phyloP scores from a whole-genome alignment of 1,140 invertebrate species.

The Nylanderia fulva region DNA sequence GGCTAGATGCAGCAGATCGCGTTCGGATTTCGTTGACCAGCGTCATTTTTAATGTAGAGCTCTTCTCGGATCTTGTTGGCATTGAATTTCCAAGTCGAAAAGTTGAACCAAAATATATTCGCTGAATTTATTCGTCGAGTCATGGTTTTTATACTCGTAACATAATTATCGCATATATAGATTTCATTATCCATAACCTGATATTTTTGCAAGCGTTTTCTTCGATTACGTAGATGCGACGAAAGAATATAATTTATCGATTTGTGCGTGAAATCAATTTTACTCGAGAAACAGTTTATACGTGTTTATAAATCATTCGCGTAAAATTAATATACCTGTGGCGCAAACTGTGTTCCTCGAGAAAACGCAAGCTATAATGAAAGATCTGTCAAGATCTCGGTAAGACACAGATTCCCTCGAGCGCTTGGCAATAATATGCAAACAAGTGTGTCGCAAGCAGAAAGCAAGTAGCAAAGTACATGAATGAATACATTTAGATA shows the following conservation, averaged over 20 bases:
- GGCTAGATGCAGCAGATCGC: constrained; percentile 60
- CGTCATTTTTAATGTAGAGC: background rate
- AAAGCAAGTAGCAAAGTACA: background rate
- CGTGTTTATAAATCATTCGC: background rate
- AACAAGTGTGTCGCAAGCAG: constrained; percentile 5
- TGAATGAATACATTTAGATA: background rate
- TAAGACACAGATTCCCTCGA: constrained; percentile 19
- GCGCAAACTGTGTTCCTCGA: background rate
- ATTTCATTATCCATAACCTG: background rate
- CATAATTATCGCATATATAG: background rate
- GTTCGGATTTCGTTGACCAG: constrained; percentile 28
- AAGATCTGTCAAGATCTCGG: constrained; percentile 14
- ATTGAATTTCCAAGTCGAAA: background rate
- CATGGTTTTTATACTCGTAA: background rate
- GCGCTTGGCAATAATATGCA: constrained; percentile 31
- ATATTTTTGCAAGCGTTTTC: background rate
- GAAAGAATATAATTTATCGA: background rate
- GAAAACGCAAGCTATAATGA: background rate
- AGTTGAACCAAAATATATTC: no score
- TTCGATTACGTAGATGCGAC: background rate
- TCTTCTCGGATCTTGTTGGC: background rate
- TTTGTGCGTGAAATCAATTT: constrained; percentile 4
- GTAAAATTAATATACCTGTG: background rate
- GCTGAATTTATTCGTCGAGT: background rate
- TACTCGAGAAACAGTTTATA: background rate